Base-by-base conservation (phyloP, 2,888 invertebrate genomes). In the Notocelia uddmanniana region DNA sequence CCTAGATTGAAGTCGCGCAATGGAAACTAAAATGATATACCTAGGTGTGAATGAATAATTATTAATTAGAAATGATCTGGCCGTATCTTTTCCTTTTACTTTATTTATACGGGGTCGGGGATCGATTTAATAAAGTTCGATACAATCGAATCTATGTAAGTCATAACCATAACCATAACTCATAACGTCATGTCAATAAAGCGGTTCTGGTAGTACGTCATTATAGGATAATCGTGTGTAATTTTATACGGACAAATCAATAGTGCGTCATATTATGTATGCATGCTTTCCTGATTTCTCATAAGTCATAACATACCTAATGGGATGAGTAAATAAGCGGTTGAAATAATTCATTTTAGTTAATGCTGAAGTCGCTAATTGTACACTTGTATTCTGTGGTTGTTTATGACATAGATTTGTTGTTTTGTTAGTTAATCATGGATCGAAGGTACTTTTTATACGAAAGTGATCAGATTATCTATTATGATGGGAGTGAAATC, bases 241-340 rank as follows among this genome's bases (percentile, higher is more conserved):
- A 19, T 2, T 48, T 18, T 10, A 50, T 18, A 3, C 45, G 67
- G 45, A 67, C 57, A 67, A 62, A 45, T 31, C 8, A 54, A 52
- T 41, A 21, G 41, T 58, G 64, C 58, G 64, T 64, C 64, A 58
- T 19, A 34, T 21, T 57, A n/a, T 31, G 15, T 41, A 31, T 18
- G 37, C 50, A 64, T 59, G 21, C n/a, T 54, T 71, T 66, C 58
- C 41, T 64, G 23, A 54, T 54, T 67, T 45, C 21, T 59, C 66
- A 54, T 59, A n/a, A n/a, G 18, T 59, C 66, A 54, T 59, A n/a
- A n/a, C 15, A 8, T 45, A 31, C 31, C 31, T 31, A 34, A 45
- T 11, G 59, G 52, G 37, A 59, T 66, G 19, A 66, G 8, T 15
- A 8, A 34, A 8, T 52, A 52, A 15, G 41, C 13, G n/a, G 62